These are phyloP conservation scores for Nemapogon koenigi DNA, from an alignment of 2,888 invertebrate genomes.

Conservation along the genomic window DNA sequence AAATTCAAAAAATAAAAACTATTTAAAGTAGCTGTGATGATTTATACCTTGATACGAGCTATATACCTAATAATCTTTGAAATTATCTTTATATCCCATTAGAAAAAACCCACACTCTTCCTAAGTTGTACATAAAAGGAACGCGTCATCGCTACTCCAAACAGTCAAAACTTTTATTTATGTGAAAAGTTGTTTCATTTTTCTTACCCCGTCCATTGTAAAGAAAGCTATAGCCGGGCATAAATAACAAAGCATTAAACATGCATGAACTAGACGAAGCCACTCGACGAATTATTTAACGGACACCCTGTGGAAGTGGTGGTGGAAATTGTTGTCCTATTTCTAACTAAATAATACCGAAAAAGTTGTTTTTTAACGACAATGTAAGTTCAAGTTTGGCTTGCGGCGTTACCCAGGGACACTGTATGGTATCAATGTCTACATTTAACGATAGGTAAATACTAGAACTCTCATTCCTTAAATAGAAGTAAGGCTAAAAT, in stretches of 20 bases:
- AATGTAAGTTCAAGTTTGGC: no score
- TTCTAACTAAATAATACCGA: no score
- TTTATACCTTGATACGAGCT: no score
- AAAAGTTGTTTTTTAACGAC: no score
- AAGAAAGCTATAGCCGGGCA: conserved; percentile 17
- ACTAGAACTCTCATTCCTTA: no score
- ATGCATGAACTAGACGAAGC: conserved; percentile 34
- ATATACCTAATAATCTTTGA: no score
- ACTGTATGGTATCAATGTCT: no score
- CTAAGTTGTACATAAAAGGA: conserved; percentile 29
- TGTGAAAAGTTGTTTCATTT: conserved; percentile 56
- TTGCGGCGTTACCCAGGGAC: no score
- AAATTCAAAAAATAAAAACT: background rate
- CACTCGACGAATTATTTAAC: conserved; percentile 35
- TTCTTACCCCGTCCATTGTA: conserved; percentile 26
- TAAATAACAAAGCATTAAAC: conserved; percentile 40
- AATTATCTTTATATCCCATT: background rate
- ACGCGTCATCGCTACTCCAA: conserved; percentile 30
- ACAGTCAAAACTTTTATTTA: conserved; percentile 43
- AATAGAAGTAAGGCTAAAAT: no score
- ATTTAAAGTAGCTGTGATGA: no score
- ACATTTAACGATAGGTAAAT: no score
- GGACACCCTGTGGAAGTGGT: background rate
- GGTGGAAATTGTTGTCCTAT: no score
- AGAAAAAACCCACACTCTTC: background rate